Evolutionary conservation across 2,888 invertebrate genomes (phyloP), one percentile per base, ranked within the genome.

Genomic region (Brachylomia viminalis): DNA sequence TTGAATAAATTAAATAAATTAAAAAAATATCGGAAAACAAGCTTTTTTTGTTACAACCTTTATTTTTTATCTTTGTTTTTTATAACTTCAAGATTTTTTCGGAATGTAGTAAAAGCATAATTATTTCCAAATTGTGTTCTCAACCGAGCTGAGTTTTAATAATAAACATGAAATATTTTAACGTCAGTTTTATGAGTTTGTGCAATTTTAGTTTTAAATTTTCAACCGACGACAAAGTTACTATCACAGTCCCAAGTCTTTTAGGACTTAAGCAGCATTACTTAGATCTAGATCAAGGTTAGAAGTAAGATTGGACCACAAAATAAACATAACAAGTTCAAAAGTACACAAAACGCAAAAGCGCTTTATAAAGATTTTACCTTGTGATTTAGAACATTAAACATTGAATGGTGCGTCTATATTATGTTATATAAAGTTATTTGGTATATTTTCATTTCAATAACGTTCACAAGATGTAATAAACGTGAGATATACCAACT

Each of bases 371-470:
- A 20, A 58, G 68, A 30, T 58, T 20, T 20, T 6, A 23, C 33
- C 15, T 11, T 8, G 11, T 27, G 54, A 54, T 47, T 38, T 47
- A n/a, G 54, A 68, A 68, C 58, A 42, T 79, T 68, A 42, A 79
- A 49, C 5, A 42, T n/a, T n/a, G n/a, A n/a, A n/a, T n/a, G n/a
- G n/a, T n/a, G n/a, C n/a, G n/a, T n/a, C n/a, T n/a, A n/a, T n/a
- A n/a, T n/a, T n/a, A n/a, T n/a, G n/a, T n/a, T n/a, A n/a, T n/a
- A n/a, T n/a, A n/a, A n/a, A n/a, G n/a, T n/a, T n/a, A n/a, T n/a
- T n/a, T n/a, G n/a, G n/a, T n/a, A n/a, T n/a, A n/a, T n/a, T n/a
- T n/a, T n/a, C n/a, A n/a, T n/a, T n/a, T n/a, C n/a, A n/a, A n/a
- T n/a, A n/a, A n/a, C n/a, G n/a, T n/a, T n/a, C n/a, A n/a, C n/a